phyloP scores from a whole-genome alignment of 2,113 vertebrate genomes.

The Onychostruthus taczanowskii region DNA sequence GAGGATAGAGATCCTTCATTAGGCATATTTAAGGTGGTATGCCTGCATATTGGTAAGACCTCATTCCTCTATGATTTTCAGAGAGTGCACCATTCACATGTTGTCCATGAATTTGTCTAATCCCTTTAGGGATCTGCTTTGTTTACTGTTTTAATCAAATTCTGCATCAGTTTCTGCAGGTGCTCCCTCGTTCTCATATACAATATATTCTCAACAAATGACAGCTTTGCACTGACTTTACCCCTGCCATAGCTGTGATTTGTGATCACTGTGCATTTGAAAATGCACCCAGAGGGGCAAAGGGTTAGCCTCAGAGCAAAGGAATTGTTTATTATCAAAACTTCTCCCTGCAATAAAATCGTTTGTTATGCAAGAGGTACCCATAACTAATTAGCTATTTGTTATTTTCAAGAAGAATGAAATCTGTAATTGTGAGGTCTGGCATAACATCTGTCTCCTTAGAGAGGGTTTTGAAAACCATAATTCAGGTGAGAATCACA shows the following conservation, averaged over 20 bases:
- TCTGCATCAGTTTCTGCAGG: not conserved
- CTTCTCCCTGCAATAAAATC: not conserved
- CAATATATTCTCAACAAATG: not conserved
- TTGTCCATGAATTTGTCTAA: not conserved
- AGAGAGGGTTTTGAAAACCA: constrained; percentile 24
- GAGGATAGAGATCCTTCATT: constrained; percentile 13
- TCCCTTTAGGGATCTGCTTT: not conserved
- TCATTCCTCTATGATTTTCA: not conserved
- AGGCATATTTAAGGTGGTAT: constrained; percentile 49
- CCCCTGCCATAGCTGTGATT: not conserved
- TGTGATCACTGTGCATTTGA: not conserved
- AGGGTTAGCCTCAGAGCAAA: not conserved
- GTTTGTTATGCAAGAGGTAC: not conserved
- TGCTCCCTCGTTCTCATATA: not conserved
- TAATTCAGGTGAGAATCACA: constrained; percentile 43
- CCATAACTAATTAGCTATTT: constrained; percentile 43
- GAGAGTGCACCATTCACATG: not conserved
- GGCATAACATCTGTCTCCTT: constrained; percentile 18
- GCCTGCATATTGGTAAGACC: constrained; percentile 22
- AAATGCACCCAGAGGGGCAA: not conserved
- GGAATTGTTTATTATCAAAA: not conserved
- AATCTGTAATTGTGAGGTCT: constrained; percentile 5
- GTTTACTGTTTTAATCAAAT: not conserved
- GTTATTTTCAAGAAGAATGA: constrained; percentile 37
- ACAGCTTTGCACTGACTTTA: not conserved